Base-by-base conservation (phyloP, 2,113 vertebrate genomes). In the Nycticorax nycticorax region DNA sequence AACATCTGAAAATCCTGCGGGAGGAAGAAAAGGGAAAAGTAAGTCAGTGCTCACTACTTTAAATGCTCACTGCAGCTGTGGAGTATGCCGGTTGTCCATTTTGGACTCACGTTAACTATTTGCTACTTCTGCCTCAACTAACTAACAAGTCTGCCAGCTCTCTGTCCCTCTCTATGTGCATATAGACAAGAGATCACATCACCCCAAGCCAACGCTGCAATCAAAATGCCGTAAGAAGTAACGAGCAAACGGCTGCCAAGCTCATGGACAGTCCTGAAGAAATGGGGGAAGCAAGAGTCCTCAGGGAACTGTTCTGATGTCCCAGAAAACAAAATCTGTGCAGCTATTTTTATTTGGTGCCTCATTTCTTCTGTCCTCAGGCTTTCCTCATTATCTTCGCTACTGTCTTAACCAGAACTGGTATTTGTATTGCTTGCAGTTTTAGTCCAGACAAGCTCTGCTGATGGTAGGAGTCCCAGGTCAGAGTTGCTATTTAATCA, bases 1-100 rank as follows among this genome's bases (percentile, higher is more conserved):
- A 53, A 99, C 99, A 5, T 99, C 99, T 1, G 99, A 99, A 98
- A 99, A 99, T 64, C 99, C 99, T 99, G 97, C 30, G 71, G 55
- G 69, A 95, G 57, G 94, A 71, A 97, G 19, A 86, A 67, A 89
- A 85, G 9, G 21, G 14, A 32, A 86, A 78, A 95, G 20, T 19
- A 33, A 62, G 68, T 89, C 53, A 95, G 43, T 6, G 12, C 12
- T 89, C 15, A 2, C 41, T 59, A 18, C 22, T 68, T 67, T 10
- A 57, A 89, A 73, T 0, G 10, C 13, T n/a, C 64, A 1, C 14
- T 60, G 79, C 5, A 35, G 30, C 12, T 48, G 39, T 18, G 28
- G 53, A 55, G 73, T 20, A 59, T 3, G 14, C 3, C 23, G 21
- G 27, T 9, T 69, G 26, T 56, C 45, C 48, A 28, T n/a, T 60